Percentiles rank a stretch among this genome's conserved stretches.
phyloP scores from a whole-genome alignment of 2,797 vertebrate species.

The Microtus californicus region DNA sequence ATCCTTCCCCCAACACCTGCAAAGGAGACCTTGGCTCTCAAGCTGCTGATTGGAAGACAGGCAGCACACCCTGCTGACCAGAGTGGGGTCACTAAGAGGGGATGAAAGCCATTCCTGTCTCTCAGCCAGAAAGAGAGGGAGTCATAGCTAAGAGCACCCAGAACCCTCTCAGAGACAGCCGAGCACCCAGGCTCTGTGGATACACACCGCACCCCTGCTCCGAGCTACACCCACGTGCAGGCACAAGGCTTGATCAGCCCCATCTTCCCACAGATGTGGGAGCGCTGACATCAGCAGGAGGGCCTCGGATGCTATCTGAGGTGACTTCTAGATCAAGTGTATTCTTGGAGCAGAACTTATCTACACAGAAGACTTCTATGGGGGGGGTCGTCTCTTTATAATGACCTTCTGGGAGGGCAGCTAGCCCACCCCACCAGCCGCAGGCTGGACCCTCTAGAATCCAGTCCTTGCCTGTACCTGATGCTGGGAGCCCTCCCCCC shows the following conservation, averaged over 20 bases:
- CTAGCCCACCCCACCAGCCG: not conserved
- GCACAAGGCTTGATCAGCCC: not conserved
- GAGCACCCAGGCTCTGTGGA: not conserved
- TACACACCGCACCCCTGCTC: not conserved
- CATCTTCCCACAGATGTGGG: rapidly evolving
- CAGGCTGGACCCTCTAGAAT: rapidly evolving
- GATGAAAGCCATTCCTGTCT: not conserved
- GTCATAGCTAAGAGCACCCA: not conserved
- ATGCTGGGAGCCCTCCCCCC: too few species aligned
- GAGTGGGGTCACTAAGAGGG: not conserved
- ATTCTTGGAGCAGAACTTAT: not conserved
- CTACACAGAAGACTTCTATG: not conserved
- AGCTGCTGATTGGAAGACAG: not conserved
- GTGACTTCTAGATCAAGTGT: not conserved
- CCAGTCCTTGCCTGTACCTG: not conserved
- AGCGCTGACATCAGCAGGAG: not conserved
- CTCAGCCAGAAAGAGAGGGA: not conserved
- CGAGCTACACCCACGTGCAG: not conserved
- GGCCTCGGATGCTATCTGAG: not conserved
- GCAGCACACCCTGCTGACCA: not conserved
- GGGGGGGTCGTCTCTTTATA: not conserved
- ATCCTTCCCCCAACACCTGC: not conserved
- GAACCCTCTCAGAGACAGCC: not conserved
- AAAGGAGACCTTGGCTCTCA: not conserved
- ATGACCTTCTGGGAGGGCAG: not conserved